Evolutionary conservation across 2,888 invertebrate genomes (phyloP), one percentile per base, ranked within the genome.

Genomic region (Piscicola geometra): DNA sequence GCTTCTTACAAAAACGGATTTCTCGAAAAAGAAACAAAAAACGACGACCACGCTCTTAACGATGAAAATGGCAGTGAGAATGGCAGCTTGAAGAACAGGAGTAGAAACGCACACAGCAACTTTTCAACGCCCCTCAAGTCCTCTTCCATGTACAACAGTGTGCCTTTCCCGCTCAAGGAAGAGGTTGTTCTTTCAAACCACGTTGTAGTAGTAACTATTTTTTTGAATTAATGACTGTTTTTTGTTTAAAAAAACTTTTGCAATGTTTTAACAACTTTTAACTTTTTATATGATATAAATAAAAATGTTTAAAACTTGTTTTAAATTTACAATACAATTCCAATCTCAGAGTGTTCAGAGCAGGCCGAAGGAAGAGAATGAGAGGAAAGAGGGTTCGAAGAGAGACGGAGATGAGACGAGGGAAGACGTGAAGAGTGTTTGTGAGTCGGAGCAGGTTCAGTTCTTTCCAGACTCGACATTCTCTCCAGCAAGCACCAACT

Each of bases 401-500:
- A 41, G 15, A 15, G 41, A 41, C 15, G 41, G 41, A 41, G 41
- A 41, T 15, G 41, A 15, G 41, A 15, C 41, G 41, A 15, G 41
- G n/a, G 60, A 56, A 25, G 25, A 56, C 5, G n/a, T 9, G 15
- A 25, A 56, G n/a, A 21, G 60, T 15, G 60, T 21, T 56, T 56
- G 60, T 56, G 60, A 56, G n/a, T 56, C 15, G 9, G 60, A 56
- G n/a, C 60, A 56, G 18, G 32, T 28, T 15, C 71, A 73, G 28
- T 73, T 73, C 36, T 60, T 33, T 73, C 73, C 73, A 2, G 73
- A 73, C 41, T 73, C 73, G 36, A 73, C 73, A 1, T 73, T 73
- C 36, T 73, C 73, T 1, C 73, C 73, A 9, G 35, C 64, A 5
- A 28, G 47, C 50, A 32, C 3, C 70, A 71, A 0, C 28, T 41